Evolutionary conservation across 2,113 vertebrate genomes (phyloP).

Genomic region (Anguilla japonica): DNA sequence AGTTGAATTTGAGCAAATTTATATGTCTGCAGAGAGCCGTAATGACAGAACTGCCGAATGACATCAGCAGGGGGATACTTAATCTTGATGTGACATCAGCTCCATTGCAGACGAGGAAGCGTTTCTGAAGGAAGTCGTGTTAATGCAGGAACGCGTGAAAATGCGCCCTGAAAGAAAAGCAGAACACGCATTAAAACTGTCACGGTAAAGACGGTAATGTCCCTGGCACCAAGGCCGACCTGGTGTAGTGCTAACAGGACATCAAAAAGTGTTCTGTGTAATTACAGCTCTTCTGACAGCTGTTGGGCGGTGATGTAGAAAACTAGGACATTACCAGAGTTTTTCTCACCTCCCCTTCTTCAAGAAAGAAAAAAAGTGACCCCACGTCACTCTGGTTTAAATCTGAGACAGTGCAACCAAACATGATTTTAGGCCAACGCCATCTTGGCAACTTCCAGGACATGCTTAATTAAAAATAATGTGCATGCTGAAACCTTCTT

Average conservation of each 20-base stretch:
- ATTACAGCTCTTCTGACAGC: not conserved
- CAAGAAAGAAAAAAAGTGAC: not conserved
- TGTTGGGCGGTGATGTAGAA: not conserved
- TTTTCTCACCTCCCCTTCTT: slow-evolving; percentile 37
- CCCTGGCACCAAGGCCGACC: not conserved
- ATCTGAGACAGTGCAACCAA: not conserved
- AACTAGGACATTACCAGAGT: not conserved
- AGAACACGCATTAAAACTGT: not conserved
- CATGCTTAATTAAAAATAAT: not conserved
- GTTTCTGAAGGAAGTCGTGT: not conserved
- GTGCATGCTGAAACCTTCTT: not conserved
- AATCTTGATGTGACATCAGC: slow-evolving; percentile 12
- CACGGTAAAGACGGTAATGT: not conserved
- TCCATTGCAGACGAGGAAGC: not conserved
- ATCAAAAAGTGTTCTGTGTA: slow-evolving; percentile 46
- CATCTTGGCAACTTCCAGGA: not conserved
- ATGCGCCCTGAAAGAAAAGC: not conserved
- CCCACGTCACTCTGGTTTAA: not conserved
- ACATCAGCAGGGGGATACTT: not conserved
- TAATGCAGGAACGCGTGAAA: not conserved
- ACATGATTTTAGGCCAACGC: not conserved
- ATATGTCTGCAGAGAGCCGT: not conserved
- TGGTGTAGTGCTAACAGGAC: slow-evolving; percentile 17
- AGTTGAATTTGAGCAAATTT: slow-evolving; percentile 15
- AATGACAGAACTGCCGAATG: not conserved